A percentile compares a stretch with the other conserved stretches of the same genome.
Evolutionary conservation across 1,140 invertebrate genomes (phyloP).

Genomic region (Trigoniulus corallinus): DNA sequence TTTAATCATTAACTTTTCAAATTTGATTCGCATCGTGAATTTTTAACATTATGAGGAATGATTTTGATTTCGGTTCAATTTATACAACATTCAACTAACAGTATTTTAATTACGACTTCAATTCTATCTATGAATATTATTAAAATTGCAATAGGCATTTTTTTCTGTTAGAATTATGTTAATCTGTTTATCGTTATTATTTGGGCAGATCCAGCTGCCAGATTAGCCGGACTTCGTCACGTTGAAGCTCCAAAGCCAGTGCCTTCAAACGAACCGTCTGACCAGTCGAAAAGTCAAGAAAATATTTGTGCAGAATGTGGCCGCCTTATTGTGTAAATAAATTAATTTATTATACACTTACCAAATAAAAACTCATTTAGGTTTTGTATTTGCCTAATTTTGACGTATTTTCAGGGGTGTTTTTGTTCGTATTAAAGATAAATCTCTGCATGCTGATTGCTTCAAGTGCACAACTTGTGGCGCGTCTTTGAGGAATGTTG

Average conservation of each 20-base stretch:
- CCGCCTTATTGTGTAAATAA: slow-evolving; percentile 81
- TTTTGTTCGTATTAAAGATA: slow-evolving; percentile 89
- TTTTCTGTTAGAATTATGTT: too few relatives aligned
- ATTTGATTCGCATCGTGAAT: too few relatives aligned
- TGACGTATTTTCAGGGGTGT: slow-evolving; percentile 61
- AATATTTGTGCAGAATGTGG: slow-evolving; percentile 87
- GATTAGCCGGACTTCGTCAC: too few relatives aligned
- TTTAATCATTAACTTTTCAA: too few relatives aligned
- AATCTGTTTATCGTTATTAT: too few relatives aligned
- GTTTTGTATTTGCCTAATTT: neutral
- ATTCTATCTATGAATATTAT: too few relatives aligned
- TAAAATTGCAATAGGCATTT: too few relatives aligned
- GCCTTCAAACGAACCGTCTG: slow-evolving; percentile 24
- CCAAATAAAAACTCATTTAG: neutral
- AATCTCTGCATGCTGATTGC: slow-evolving; percentile 88
- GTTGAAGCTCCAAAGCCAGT: slow-evolving; percentile 49
- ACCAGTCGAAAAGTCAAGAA: slow-evolving; percentile 7
- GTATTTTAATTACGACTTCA: too few relatives aligned
- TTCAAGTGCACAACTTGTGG: slow-evolving; percentile 94
- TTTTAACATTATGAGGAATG: too few relatives aligned
- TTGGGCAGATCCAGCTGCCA: too few relatives aligned
- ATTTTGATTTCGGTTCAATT: too few relatives aligned
- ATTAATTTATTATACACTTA: neutral
- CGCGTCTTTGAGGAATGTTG: slow-evolving; percentile 84
- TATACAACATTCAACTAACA: too few relatives aligned